Evolutionary conservation across 2,113 vertebrate genomes (phyloP), one percentile per base, ranked within the genome.

Genomic region (Myotis lucifugus): DNA sequence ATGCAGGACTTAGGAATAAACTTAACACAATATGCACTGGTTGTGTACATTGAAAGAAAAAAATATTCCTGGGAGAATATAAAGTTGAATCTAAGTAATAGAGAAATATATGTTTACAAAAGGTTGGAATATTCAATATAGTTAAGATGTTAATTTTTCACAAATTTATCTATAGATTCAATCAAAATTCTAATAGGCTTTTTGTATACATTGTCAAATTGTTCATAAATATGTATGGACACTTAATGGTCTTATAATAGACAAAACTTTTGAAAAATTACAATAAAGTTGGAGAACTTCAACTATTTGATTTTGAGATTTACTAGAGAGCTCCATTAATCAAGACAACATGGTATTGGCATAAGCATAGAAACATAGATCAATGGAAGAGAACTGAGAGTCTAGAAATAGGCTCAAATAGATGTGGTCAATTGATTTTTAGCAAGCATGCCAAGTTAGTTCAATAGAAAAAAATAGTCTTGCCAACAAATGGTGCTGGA

Each of bases 261-360:
- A 73, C 21, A 87, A 70, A 73, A 78, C 54, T 73, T 95, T 78
- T 78, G 27, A 78, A 88, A 92, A 95, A 50, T 50, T 37, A 73
- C 11, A 87, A 27, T 73, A 15, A 91, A 19, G 6, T 66, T 50
- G 8, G 64, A 83, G 32, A 70, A 59, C 9, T 56, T 56, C 66
- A 37, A 27, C 3, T 66, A 14, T n/a, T 66, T 90, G 48, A 93
- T 93, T 95, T 90, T 15, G 48, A 48, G 25, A 69, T 78, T 87
- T 83, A 83, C 34, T 87, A 29, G 25, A 88, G 10, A 88, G 32
- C 15, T n/a, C 54, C 19, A 78, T 56, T 66, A 48, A 83, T 93
- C 76, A 78, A 59, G 17, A 72, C 50, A 59, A 17, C 15, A 78
- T 90, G 19, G 11, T 17, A 95, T 14, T 78, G 69, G 21, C 59